Evolutionary conservation across 2,888 invertebrate genomes (phyloP).

Genomic region (Sinhomidia bicolor): DNA sequence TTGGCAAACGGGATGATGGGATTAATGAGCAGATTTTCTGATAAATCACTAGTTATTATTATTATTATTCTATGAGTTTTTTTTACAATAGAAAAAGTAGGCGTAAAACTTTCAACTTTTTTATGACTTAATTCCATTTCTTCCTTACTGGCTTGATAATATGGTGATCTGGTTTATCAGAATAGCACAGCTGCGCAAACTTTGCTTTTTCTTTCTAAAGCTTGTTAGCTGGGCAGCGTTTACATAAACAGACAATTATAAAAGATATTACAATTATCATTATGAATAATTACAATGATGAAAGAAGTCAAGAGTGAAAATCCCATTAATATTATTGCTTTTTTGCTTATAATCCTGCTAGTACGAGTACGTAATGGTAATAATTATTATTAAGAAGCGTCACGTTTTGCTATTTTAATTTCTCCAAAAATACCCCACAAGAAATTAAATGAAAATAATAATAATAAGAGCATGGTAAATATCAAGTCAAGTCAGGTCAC

Average conservation of each 20-base stretch:
- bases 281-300: conserved; percentile 14
- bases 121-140: conserved; percentile 27
- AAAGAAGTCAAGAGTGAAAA: conserved; percentile 18
- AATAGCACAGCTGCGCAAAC: not conserved
- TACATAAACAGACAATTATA: conserved; percentile 37
- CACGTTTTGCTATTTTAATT: conserved; percentile 34
- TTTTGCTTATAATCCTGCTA: no score
- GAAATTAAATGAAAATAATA: not conserved
- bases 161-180: not conserved
- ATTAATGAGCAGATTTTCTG: conserved; percentile 62
- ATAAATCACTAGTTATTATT: conserved; percentile 48
- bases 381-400: not conserved
- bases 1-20: conserved; percentile 31
- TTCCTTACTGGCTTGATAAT: no score
- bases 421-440: not conserved
- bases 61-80: no score
- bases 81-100: conserved; percentile 41
- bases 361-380: no score
- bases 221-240: not conserved
- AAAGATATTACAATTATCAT: not conserved
- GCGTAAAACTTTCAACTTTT: conserved; percentile 23
- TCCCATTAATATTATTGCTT: not conserved
- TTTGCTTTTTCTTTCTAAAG: not conserved
- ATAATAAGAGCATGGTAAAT: not conserved
- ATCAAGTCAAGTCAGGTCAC: not conserved